Evolutionary conservation across 2,113 vertebrate genomes (phyloP).

Genomic region (Peromyscus polionotus): DNA sequence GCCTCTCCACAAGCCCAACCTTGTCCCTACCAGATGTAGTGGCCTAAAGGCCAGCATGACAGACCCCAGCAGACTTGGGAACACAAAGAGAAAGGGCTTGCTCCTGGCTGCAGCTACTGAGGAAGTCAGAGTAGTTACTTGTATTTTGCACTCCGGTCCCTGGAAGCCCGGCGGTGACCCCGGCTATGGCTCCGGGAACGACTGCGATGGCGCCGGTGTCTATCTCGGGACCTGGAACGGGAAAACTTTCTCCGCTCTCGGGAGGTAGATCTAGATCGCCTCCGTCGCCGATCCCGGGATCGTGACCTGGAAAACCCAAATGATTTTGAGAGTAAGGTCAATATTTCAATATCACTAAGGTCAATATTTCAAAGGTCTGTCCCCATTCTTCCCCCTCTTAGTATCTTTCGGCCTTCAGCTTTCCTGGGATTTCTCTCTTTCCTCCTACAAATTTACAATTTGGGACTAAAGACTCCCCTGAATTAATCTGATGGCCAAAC

Average conservation of each 20-base stretch:
- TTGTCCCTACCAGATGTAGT: neutral
- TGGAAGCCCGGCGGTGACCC: constrained; percentile 92
- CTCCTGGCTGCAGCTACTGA: constrained; percentile 51
- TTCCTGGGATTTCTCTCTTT: neutral
- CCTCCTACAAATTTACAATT: neutral
- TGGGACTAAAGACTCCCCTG: neutral
- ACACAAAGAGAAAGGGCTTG: constrained; percentile 60
- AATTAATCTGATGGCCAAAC: neutral
- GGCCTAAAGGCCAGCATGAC: neutral
- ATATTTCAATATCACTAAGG: neutral
- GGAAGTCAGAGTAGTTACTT: constrained; percentile 89
- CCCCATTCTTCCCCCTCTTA: fast-evolving
- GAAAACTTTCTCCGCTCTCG: constrained; percentile 91
- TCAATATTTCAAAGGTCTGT: too few relatives aligned
- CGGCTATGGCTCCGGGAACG: constrained; percentile 93
- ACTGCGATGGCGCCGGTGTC: constrained; percentile 94
- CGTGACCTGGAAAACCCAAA: constrained; percentile 89
- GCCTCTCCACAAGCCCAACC: neutral
- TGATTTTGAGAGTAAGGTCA: neutral
- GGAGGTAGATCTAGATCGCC: constrained; percentile 91
- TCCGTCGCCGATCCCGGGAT: constrained; percentile 93
- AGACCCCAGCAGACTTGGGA: constrained; percentile 18
- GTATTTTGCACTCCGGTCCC: constrained; percentile 94
- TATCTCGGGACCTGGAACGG: constrained; percentile 92
- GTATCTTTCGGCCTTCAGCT: neutral